Percentiles rank a stretch among this genome's conserved stretches.
phyloP scores from a whole-genome alignment of 2,888 invertebrate species.

The Cantharis flavilabris region DNA sequence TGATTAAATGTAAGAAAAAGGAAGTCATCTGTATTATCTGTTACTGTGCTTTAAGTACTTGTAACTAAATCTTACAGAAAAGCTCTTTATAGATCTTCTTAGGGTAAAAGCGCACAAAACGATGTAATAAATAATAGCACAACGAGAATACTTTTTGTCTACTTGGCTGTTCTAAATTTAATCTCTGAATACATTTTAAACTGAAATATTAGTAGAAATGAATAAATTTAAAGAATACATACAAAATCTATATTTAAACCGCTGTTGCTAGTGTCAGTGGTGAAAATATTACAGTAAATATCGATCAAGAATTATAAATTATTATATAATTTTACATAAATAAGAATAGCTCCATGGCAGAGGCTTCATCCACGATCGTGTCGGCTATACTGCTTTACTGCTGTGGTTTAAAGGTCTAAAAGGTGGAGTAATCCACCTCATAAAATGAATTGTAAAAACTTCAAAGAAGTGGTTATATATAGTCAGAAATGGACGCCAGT shows the following conservation, averaged over 20 bases:
- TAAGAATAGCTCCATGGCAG: too few species aligned
- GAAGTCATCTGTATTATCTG: conserved; percentile 15
- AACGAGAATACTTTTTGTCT: conserved; percentile 30
- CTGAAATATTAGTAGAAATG: conserved; percentile 19
- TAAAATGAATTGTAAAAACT: too few species aligned
- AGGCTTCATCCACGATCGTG: too few species aligned
- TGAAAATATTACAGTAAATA: not conserved
- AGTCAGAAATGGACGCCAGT: too few species aligned
- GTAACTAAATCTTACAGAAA: conserved; percentile 29
- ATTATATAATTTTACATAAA: too few species aligned
- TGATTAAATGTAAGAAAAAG: conserved; percentile 6
- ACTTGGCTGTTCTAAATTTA: conserved; percentile 29
- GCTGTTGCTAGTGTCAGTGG: not conserved
- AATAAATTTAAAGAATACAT: conserved; percentile 6
- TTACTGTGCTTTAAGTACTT: conserved; percentile 26
- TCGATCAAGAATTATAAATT: not conserved
- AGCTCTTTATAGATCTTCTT: conserved; percentile 29
- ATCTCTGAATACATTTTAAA: conserved; percentile 29
- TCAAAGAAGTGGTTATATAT: too few species aligned
- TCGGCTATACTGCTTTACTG: too few species aligned
- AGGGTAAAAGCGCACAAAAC: conserved; percentile 28
- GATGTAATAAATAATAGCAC: conserved; percentile 31
- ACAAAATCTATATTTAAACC: conserved; percentile 1
- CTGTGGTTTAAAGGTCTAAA: too few species aligned
- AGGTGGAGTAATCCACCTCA: too few species aligned